phyloP scores from a whole-genome alignment of 2,888 invertebrate species.

The Phorcus lineatus region DNA sequence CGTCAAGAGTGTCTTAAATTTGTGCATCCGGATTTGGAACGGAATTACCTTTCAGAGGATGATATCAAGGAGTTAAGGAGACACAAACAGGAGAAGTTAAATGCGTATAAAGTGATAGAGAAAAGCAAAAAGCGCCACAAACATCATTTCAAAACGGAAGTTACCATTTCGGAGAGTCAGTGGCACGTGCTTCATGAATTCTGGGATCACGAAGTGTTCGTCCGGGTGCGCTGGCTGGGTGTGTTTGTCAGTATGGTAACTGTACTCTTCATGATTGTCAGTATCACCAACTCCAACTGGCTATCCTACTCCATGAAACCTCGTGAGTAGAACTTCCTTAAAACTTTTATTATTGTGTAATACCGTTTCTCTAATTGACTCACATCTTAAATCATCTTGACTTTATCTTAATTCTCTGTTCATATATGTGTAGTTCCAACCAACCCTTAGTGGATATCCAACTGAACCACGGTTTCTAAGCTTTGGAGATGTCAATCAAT shows the following conservation, averaged over 20 bases:
- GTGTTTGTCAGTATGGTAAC: constrained; percentile 65
- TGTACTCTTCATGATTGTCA: constrained; percentile 54
- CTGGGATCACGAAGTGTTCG: constrained; percentile 72
- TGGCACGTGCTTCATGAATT: constrained; percentile 68
- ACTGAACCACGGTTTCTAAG: too few species aligned
- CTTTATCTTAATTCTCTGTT: background rate
- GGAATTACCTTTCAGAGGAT: constrained; percentile 64
- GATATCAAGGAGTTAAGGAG: constrained; percentile 64
- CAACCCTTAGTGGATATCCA: background rate
- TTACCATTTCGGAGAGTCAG: constrained; percentile 63
- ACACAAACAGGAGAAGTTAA: constrained; percentile 63
- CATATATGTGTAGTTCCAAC: too few species aligned
- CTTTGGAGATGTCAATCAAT: too few species aligned
- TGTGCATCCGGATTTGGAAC: constrained; percentile 66
- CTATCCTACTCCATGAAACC: constrained; percentile 47
- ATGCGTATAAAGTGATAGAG: constrained; percentile 64
- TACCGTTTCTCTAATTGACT: background rate
- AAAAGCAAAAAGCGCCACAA: constrained; percentile 56
- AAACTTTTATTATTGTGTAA: background rate
- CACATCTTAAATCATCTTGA: background rate
- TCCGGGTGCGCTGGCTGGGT: constrained; percentile 64
- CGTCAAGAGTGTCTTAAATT: constrained; percentile 69
- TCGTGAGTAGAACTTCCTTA: constrained; percentile 39
- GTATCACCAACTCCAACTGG: constrained; percentile 60
- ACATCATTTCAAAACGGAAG: constrained; percentile 43